Percentiles rank a stretch among this genome's conserved stretches.
Evolutionary conservation across 2,888 invertebrate genomes (phyloP).

Genomic region (Noctua comes): DNA sequence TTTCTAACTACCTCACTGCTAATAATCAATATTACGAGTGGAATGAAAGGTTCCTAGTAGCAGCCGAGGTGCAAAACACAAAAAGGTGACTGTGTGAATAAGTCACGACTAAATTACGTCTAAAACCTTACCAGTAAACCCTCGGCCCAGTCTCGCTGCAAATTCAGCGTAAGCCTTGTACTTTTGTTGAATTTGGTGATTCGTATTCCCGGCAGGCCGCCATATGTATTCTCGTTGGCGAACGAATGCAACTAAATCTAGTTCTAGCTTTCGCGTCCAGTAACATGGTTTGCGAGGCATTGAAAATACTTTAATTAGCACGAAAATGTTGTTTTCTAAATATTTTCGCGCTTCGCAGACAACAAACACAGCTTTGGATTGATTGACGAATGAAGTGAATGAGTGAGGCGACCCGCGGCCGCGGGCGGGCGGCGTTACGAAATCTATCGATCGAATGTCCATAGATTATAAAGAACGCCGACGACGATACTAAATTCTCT

Average conservation of each 20-base stretch:
- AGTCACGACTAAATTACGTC: no score
- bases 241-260: slow-evolving; percentile 85
- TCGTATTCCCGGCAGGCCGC: slow-evolving; percentile 84
- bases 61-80: neutral
- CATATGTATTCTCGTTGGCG: slow-evolving; percentile 82
- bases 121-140: slow-evolving; percentile 83
- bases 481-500: no score
- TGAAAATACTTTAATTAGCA: neutral
- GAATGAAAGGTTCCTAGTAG: neutral
- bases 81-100: neutral
- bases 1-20: no score
- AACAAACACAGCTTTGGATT: neutral
- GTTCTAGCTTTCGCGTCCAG: slow-evolving; percentile 86
- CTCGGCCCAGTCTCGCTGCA: slow-evolving; percentile 81
- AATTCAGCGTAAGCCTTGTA: slow-evolving; percentile 88
- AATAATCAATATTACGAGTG: no score
- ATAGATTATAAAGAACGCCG: no score
- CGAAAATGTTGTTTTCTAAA: neutral
- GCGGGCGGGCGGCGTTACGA: no score
- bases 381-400: no score
- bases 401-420: no score
- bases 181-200: slow-evolving; percentile 86
- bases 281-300: slow-evolving; percentile 85
- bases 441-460: no score
- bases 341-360: neutral